Evolutionary conservation across 2,888 invertebrate genomes (phyloP), one percentile per base, ranked within the genome.

Genomic region (Eucera pruinosa): DNA sequence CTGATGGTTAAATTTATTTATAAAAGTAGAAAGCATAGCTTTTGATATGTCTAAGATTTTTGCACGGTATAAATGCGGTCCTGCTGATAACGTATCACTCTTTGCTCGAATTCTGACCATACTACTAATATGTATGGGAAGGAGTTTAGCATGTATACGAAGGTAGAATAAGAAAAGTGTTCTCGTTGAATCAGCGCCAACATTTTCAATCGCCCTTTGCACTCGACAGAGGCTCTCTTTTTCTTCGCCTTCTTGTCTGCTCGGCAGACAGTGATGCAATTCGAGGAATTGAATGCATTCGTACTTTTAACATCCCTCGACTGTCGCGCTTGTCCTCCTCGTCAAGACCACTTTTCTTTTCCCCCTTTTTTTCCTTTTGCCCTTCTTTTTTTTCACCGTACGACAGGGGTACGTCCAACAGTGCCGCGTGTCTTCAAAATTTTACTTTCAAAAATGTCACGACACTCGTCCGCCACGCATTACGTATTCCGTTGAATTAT

Each of bases 171-270:
- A 87, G 87, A 83, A 82, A 79, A 78, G 81, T 54, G 62, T 33
- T 73, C 80, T 87, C 77, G 74, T 89, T 90, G 90, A 90, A 88
- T 78, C 82, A 76, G 65, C 84, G 91, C 90, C 91, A 90, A 87
- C 86, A 75, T 88, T 90, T 90, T 89, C 89, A 89, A 90, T 90
- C 89, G 89, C 80, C 86, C 85, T 86, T 88, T 88, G 82, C 86
- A 78, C 84, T 80, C 83, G 84, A 79, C 81, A 67, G 81, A 77
- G 33, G 39, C 75, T 41, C 73, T 61, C 69, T 60, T 62, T 69
- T 64, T 69, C 64, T 70, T 52, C 62, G 54, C 33, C 66, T 70
- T 74, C 68, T 77, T 57, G 69, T 69, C 81, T 71, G 74, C 64
- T 67, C 69, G 70, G 61, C 71, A 83, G 86, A 85, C 87, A 86